phyloP scores from a whole-genome alignment of 2,888 invertebrate genomes.

The Eucera pruinosa region DNA sequence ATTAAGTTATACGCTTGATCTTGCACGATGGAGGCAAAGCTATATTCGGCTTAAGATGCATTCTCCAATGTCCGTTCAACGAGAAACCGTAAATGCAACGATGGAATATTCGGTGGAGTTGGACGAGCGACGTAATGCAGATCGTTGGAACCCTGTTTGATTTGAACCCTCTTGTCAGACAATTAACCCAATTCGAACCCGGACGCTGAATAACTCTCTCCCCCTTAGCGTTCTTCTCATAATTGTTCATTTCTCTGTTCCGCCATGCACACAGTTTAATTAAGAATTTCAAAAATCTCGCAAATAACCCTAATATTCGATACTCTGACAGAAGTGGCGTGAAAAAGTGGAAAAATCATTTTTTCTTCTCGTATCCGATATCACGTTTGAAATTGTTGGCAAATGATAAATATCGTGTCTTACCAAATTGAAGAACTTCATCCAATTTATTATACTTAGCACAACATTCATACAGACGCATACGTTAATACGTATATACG shows the following conservation, averaged over 20 bases:
- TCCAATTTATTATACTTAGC: too few relatives aligned
- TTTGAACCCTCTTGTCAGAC: conserved; percentile 52
- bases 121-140: conserved; percentile 38
- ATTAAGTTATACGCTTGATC: conserved; percentile 7
- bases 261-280: conserved; percentile 17
- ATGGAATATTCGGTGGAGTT: conserved; percentile 28
- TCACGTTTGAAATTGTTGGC: too few relatives aligned
- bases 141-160: conserved; percentile 39
- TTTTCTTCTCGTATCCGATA: too few relatives aligned
- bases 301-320: too few relatives aligned
- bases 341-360: too few relatives aligned
- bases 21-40: too few relatives aligned
- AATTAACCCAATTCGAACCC: conserved; percentile 62
- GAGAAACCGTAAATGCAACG: conserved; percentile 27
- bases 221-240: conserved; percentile 14
- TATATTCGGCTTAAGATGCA: not conserved
- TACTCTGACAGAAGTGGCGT: too few relatives aligned
- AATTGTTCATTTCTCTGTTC: conserved; percentile 42
- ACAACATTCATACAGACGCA: too few relatives aligned
- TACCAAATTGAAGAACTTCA: too few relatives aligned
- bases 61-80: conserved; percentile 4
- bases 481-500: too few relatives aligned
- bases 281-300: conserved; percentile 7
- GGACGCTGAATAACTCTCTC: conserved; percentile 20
- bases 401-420: too few relatives aligned